Evolutionary conservation across 2,888 invertebrate species (phyloP).

Genomic region (Lottia scabra): DNA sequence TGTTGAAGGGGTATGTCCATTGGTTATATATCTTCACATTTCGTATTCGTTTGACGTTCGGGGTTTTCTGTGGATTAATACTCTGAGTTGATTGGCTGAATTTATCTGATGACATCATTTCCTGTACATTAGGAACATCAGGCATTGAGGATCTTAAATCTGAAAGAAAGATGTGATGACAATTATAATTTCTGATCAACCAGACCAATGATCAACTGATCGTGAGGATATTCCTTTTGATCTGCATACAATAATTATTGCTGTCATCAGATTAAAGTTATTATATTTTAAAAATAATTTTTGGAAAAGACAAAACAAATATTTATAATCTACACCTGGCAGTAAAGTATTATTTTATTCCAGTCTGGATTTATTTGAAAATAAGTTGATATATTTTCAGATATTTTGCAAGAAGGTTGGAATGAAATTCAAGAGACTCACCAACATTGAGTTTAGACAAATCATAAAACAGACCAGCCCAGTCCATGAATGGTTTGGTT

Average conservation of each 20-base stretch:
- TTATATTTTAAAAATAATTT: too few species aligned
- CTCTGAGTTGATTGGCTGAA: not conserved
- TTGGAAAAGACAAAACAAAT: too few species aligned
- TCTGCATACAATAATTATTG: too few species aligned
- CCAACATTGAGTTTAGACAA: slow-evolving; percentile 58
- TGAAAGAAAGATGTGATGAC: not conserved
- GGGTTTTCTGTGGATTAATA: slow-evolving; percentile 3
- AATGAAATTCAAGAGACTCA: slow-evolving; percentile 21
- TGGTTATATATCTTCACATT: slow-evolving; percentile 30
- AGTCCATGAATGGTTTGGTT: slow-evolving; percentile 62
- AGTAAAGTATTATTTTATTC: too few species aligned
- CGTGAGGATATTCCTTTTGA: too few species aligned
- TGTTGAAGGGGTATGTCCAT: slow-evolving; percentile 29
- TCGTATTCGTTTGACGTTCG: slow-evolving; percentile 6
- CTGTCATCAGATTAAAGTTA: too few species aligned
- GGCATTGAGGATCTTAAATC: slow-evolving; percentile 18
- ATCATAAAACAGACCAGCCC: slow-evolving; percentile 61
- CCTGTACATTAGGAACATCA: slow-evolving; percentile 19
- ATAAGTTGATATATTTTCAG: too few species aligned
- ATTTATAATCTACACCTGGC: too few species aligned
- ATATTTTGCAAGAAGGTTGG: too few species aligned
- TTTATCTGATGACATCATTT: slow-evolving; percentile 8
- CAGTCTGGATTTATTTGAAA: too few species aligned
- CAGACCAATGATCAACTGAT: not conserved
- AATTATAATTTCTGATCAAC: too few species aligned